phyloP scores from a whole-genome alignment of 2,797 vertebrate species.

The Hypotaenidia okinawae region DNA sequence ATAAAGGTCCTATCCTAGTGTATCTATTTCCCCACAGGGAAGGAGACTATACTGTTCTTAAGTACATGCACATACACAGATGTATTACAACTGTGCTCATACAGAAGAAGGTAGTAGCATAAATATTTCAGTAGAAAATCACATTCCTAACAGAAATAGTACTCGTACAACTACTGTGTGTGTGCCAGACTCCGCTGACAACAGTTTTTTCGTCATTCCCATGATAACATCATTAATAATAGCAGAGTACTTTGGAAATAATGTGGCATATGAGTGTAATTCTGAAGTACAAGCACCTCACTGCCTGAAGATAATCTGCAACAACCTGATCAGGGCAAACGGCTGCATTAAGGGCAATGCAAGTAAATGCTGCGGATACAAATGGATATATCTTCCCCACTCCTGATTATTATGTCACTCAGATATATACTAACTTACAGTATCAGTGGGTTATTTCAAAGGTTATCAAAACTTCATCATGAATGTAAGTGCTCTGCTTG shows the following conservation, averaged over 20 bases:
- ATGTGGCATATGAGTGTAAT: constrained; percentile 9
- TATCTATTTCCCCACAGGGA: background rate
- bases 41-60: background rate
- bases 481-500: background rate
- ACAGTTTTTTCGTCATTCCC: constrained; percentile 4
- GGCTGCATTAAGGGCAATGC: background rate
- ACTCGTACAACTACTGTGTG: background rate
- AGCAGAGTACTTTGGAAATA: constrained; percentile 9
- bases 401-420: background rate
- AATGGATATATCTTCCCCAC: background rate
- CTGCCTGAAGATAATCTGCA: background rate
- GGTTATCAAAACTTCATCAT: background rate
- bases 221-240: constrained; percentile 5
- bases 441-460: background rate
- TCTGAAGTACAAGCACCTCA: constrained; percentile 32
- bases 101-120: background rate
- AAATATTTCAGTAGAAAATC: constrained; percentile 23
- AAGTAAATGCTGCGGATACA: background rate
- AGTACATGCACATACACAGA: background rate
- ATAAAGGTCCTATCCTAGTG: background rate
- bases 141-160: background rate
- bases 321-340: background rate
- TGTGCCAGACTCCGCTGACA: background rate
- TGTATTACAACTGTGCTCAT: background rate
- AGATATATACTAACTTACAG: background rate